These are phyloP conservation scores for Amblyteles armatorius DNA, from an alignment of 2,888 invertebrate species.

Conservation along the genomic window DNA sequence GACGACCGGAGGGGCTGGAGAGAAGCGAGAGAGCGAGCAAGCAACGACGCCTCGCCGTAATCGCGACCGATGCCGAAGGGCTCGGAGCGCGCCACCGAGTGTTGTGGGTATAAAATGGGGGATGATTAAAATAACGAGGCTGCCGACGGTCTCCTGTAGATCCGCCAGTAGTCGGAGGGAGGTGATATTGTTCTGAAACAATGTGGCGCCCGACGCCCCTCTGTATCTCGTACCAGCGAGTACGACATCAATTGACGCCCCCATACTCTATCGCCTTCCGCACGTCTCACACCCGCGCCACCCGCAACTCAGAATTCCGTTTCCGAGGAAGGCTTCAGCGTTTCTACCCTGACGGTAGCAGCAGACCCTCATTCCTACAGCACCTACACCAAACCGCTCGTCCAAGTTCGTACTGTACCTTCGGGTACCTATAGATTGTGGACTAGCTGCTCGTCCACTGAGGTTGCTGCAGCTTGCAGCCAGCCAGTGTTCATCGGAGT, in stretches of 20 bases:
- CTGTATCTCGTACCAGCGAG: constrained; percentile 75
- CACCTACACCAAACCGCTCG: constrained; percentile 26
- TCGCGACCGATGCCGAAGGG: constrained; percentile 73
- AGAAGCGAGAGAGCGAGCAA: constrained; percentile 49
- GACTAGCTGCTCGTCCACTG: constrained; percentile 44
- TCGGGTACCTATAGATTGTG: constrained; percentile 66
- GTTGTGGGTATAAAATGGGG: constrained; percentile 81
- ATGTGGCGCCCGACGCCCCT: constrained; percentile 80
- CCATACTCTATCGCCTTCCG: constrained; percentile 35
- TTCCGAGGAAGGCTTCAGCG: constrained; percentile 24
- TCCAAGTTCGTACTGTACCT: constrained; percentile 35
- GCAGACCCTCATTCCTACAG: constrained; percentile 4
- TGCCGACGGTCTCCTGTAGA: constrained; percentile 77
- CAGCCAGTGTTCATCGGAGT: constrained; percentile 22
- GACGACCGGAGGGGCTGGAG: constrained; percentile 23
- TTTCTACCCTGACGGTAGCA: background rate
- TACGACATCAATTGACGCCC: constrained; percentile 81
- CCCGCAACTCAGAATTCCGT: constrained; percentile 41
- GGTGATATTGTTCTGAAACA: constrained; percentile 81
- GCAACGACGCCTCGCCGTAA: constrained; percentile 60
- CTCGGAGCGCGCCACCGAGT: constrained; percentile 69
- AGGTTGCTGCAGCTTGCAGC: constrained; percentile 27
- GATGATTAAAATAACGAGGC: constrained; percentile 84
- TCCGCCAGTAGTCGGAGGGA: constrained; percentile 63
- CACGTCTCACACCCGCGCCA: constrained; percentile 39